These are phyloP conservation scores for Pyrrhosoma nymphula DNA, from an alignment of 2,888 invertebrate species.

Conservation along the genomic window DNA sequence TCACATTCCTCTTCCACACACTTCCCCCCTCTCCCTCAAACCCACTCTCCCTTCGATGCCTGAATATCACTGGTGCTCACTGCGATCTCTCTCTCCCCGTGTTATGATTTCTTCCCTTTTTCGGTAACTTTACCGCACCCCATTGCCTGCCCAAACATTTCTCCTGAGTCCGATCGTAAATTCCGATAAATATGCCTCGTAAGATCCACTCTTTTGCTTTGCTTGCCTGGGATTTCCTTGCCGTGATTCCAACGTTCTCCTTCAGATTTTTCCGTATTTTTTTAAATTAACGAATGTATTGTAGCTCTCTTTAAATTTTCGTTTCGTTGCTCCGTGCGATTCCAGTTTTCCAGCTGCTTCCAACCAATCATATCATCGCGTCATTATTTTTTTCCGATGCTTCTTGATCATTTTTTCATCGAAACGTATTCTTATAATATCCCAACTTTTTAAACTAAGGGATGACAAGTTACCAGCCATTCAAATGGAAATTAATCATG, in stretches of 20 bases:
- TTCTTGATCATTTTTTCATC: not conserved
- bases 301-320: not conserved
- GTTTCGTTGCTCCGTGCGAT: not conserved
- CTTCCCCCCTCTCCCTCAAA: not conserved
- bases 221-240: not conserved
- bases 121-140: not conserved
- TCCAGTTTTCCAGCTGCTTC: slow-evolving; percentile 15
- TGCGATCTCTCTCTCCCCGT: not conserved
- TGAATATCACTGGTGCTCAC: not conserved
- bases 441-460: too few species aligned
- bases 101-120: slow-evolving; percentile 23
- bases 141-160: slow-evolving; percentile 4
- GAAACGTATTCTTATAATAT: not conserved
- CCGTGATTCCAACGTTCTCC: not conserved
- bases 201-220: not conserved
- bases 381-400: not conserved
- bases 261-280: not conserved
- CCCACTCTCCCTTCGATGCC: not conserved
- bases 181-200: not conserved
- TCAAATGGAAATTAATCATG: too few species aligned
- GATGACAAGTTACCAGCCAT: too few species aligned
- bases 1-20: not conserved
- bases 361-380: not conserved
- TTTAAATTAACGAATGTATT: not conserved
- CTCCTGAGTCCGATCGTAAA: not conserved